Evolutionary conservation across 2,113 vertebrate species (phyloP).

Genomic region (Ciconia maguari): DNA sequence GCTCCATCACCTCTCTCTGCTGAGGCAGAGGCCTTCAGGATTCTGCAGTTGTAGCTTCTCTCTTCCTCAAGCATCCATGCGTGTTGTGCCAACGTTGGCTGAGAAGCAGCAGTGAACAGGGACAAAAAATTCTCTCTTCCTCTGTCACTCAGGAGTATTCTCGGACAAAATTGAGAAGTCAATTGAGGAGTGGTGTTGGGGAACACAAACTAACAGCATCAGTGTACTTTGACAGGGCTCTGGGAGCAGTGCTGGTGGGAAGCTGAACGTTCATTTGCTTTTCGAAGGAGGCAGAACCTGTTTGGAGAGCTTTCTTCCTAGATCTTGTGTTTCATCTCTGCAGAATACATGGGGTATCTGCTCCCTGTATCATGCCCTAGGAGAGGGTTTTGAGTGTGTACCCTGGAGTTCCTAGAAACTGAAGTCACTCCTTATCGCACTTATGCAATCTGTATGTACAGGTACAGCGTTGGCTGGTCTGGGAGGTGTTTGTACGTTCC

Average conservation of each 20-base stretch:
- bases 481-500: neutral
- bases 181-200: accelerated
- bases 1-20: neutral
- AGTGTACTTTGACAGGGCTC: accelerated
- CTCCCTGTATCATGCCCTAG: accelerated
- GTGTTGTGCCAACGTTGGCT: accelerated
- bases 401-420: neutral
- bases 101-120: neutral
- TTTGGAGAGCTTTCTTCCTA: neutral
- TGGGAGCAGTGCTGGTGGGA: neutral
- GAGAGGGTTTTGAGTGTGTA: neutral
- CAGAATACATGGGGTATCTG: accelerated
- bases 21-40: neutral
- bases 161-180: neutral
- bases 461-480: accelerated
- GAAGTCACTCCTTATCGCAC: accelerated
- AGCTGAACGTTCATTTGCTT: neutral
- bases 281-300: neutral
- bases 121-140: neutral
- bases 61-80: accelerated
- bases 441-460: accelerated
- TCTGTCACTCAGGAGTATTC: neutral
- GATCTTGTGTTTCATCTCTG: neutral
- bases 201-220: neutral
- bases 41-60: neutral